These are phyloP conservation scores for Smutsia temminckii DNA, from an alignment of 2,797 vertebrate genomes.

Conservation along the genomic window DNA sequence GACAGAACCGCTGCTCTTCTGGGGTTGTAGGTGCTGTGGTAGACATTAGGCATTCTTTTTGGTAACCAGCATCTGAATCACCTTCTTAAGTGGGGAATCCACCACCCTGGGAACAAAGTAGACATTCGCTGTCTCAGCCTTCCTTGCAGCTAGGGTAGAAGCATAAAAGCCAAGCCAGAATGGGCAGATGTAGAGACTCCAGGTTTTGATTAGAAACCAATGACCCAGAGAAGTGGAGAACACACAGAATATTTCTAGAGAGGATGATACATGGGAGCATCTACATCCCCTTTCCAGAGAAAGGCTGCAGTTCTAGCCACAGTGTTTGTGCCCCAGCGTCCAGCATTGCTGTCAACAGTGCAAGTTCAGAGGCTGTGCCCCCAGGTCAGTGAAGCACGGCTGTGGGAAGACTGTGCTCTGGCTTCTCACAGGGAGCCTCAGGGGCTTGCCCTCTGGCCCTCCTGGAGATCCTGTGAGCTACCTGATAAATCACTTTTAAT, in stretches of 20 bases:
- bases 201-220: conserved; percentile 6
- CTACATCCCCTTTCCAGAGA: neutral
- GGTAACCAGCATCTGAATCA: neutral
- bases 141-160: neutral
- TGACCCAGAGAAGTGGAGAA: neutral
- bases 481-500: neutral
- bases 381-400: neutral
- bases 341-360: fast-evolving
- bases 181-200: neutral
- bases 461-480: neutral
- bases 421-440: neutral
- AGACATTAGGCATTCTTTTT: neutral
- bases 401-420: neutral
- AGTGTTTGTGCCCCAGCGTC: too few relatives aligned
- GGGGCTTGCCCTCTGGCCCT: neutral
- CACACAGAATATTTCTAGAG: neutral
- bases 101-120: neutral
- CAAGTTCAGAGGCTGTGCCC: neutral
- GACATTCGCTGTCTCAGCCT: neutral
- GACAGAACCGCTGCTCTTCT: neutral
- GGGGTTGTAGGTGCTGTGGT: neutral
- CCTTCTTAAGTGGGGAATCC: neutral
- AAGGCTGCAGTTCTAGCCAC: neutral
- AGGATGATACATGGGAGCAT: neutral
- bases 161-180: neutral